Conservation (phyloP, 2,888 invertebrate species). For the Achlya flavicornis region DNA sequence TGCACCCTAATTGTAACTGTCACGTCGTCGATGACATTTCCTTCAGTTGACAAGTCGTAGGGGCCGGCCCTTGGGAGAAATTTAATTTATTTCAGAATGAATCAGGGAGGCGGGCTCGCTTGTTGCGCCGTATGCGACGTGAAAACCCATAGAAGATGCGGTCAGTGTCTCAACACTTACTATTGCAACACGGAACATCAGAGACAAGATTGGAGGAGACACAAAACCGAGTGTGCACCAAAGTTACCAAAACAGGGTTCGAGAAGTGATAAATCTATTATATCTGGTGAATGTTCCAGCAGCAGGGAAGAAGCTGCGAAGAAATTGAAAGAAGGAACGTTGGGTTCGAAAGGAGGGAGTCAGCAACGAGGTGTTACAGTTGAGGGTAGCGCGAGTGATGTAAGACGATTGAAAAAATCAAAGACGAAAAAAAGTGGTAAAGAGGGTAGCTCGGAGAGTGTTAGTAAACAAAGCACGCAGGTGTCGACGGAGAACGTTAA, state of each 20-base stretch:
- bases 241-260: constrained; percentile 67
- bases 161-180: constrained; percentile 88
- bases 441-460: constrained; percentile 57
- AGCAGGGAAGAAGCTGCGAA: constrained; percentile 47
- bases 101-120: constrained; percentile 72
- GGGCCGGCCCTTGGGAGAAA: constrained; percentile 61
- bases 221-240: constrained; percentile 85
- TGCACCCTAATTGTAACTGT: constrained; percentile 24
- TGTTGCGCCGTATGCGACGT: constrained; percentile 86
- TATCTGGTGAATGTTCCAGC: constrained; percentile 49
- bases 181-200: constrained; percentile 93
- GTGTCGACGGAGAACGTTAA: constrained; percentile 42
- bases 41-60: constrained; percentile 51
- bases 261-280: constrained; percentile 49
- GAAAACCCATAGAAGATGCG: constrained; percentile 87
- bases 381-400: constrained; percentile 48
- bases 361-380: constrained; percentile 35
- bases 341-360: constrained; percentile 32
- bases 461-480: constrained; percentile 57
- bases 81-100: constrained; percentile 73
- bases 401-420: constrained; percentile 56
- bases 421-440: constrained; percentile 59
- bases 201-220: constrained; percentile 90
- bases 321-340: constrained; percentile 47
- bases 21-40: constrained; percentile 50